Conservation (phyloP, 2,113 vertebrate genomes). For the Phainopepla nitens region DNA sequence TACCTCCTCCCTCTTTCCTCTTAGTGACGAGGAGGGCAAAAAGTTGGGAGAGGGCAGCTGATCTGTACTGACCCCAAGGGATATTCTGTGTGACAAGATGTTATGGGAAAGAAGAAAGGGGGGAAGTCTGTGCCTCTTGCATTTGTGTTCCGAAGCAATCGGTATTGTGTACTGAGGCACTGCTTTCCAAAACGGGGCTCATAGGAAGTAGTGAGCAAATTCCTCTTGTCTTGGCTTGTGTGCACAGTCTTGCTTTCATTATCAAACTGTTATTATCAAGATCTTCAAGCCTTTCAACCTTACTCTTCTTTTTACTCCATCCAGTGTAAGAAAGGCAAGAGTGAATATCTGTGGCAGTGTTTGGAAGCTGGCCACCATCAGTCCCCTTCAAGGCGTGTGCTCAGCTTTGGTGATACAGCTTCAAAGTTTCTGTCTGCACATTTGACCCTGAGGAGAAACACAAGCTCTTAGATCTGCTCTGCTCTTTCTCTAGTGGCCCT, state of each 20-base stretch:
- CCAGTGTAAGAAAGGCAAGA: neutral
- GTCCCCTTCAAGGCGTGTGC: accelerated
- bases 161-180: accelerated
- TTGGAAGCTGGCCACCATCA: neutral
- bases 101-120: neutral
- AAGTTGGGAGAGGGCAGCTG: neutral
- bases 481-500: neutral
- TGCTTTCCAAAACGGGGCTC: neutral
- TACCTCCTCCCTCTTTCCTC: neutral
- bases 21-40: neutral
- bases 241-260: neutral
- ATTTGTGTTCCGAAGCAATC: neutral
- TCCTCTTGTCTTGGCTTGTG: neutral
- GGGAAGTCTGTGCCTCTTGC: neutral
- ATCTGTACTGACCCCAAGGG: neutral
- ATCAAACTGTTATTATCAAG: neutral
- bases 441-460: neutral
- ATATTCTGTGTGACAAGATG: neutral
- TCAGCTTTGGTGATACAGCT: neutral
- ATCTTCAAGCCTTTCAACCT: neutral
- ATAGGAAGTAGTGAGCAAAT: neutral
- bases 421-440: neutral
- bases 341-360: neutral
- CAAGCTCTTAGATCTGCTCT: neutral
- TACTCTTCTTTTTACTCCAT: neutral